Base-by-base conservation (phyloP, 2,113 vertebrate genomes). In the Calidris pygmaea region DNA sequence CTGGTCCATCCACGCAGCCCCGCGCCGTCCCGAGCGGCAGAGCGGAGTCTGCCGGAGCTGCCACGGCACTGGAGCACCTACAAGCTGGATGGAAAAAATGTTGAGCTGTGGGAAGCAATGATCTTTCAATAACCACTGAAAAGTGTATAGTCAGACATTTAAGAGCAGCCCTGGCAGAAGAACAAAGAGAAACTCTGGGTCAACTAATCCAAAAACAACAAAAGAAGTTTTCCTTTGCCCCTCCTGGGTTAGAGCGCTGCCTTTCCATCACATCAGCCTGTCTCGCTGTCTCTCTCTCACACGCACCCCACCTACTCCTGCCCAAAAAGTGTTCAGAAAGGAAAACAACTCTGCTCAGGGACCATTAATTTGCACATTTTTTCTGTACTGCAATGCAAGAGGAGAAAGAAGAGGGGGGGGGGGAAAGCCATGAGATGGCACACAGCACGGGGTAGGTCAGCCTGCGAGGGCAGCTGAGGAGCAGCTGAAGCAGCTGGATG, bases 1-100 rank as follows among this genome's bases (percentile, higher is more conserved):
- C 39, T 34, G 47, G 5, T 10, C 13, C 19, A 10, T 53, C 8
- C 13, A 35, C 41, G 16, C 24, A 23, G 5, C 35, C 13, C 4
- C 1, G 2, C 55, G 27, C 50, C 0, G 1, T 10, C 23, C 47
- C 7, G 1, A 23, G 41, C 14, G 60, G 18, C 77, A n/a, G 56
- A 59, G 53, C 34, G 3, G 13, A 6, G 23, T 47, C 26, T 9
- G 43, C 15, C 2, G 5, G 24, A 83, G 50, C 77, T 23, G 55
- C 80, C 47, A 34, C 7, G 52, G 66, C 82, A 78, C 58, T 50
- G 3, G 9, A 91, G 95, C 62, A 62, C 47, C 88, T 87, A 70
- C 12, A 26, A 96, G 73, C 88, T 67, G 88, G 56, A 35, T 85
- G 92, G 88, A 97, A 98, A 97, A 97, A 95, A 94, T 94, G 95